Base-by-base conservation (phyloP, 2,113 vertebrate genomes). In the Upupa epops region DNA sequence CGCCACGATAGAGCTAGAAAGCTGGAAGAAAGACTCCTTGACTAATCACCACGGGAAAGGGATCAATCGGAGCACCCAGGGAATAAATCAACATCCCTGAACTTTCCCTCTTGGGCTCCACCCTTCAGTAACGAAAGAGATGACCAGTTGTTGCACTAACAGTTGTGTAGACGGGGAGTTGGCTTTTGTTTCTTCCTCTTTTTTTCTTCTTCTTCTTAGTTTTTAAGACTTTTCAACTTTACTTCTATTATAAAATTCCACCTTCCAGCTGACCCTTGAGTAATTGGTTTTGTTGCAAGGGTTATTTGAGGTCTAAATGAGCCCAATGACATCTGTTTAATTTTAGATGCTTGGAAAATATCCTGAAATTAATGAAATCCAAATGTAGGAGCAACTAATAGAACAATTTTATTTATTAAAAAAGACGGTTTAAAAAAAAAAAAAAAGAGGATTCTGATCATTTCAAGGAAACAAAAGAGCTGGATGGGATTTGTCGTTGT, bases 261-360 rank as follows among this genome's bases (percentile, higher is more conserved):
- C 83, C 97, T 97, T 97, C 51, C 89, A 94, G 77, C 56, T 97
- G 96, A 98, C 95, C 97, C 97, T 96, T 96, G 85, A 95, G 97
- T 96, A 97, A 97, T 79, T 97, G 96, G 93, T 91, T 97, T 96
- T 96, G 90, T 97, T 97, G 95, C 91, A 94, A 97, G 94, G 92
- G 91, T 96, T 96, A 94, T 97, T 97, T 97, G 95, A 96, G 96
- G 97, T 95, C 96, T 96, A 92, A 97, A 93, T 91, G 89, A 96
- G 88, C 94, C 94, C 19, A 80, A 93, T 97, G 97, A 97, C 97
- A 97, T 97, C 94, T 97, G 97, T 97, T 97, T 96, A 97, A 97
- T 97, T 97, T 98, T 97, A 96, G 95, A 95, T 94, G 89, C 92
- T 94, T 97, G 94, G 97, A 97, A 97, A 97, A 96, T 91, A 71